Conservation (phyloP, 2,888 invertebrate genomes). For the Cantharis nigra region DNA sequence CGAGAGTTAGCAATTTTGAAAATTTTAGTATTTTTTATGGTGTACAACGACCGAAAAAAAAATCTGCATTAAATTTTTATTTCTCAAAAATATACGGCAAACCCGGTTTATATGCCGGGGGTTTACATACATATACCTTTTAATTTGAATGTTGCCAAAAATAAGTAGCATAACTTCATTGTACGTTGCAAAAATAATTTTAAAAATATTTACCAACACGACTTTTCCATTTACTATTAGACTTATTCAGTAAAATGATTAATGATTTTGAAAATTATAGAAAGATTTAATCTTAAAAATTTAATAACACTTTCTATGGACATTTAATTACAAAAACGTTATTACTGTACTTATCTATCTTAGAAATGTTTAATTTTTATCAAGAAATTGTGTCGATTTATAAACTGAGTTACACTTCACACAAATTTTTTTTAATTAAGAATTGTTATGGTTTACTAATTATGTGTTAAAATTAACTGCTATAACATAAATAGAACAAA, state of each 20-base stretch:
- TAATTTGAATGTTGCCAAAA: neutral
- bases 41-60: neutral
- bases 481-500: neutral
- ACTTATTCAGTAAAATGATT: neutral
- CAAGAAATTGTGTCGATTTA: neutral
- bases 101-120: neutral
- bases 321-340: neutral
- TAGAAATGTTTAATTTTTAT: neutral
- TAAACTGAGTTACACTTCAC: neutral
- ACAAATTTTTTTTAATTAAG: neutral
- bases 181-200: neutral
- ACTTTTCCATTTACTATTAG: neutral
- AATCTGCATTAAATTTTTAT: neutral
- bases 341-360: neutral
- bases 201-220: neutral
- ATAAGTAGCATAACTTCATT: neutral
- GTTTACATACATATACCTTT: neutral
- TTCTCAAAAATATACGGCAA: neutral
- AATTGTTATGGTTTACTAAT: neutral
- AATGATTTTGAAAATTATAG: neutral
- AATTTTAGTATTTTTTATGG: neutral
- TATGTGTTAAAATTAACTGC: neutral
- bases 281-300: neutral
- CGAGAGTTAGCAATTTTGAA: neutral
- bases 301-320: neutral